phyloP scores from a whole-genome alignment of 2,797 vertebrate species.

The Poeciliopsis presidionis region DNA sequence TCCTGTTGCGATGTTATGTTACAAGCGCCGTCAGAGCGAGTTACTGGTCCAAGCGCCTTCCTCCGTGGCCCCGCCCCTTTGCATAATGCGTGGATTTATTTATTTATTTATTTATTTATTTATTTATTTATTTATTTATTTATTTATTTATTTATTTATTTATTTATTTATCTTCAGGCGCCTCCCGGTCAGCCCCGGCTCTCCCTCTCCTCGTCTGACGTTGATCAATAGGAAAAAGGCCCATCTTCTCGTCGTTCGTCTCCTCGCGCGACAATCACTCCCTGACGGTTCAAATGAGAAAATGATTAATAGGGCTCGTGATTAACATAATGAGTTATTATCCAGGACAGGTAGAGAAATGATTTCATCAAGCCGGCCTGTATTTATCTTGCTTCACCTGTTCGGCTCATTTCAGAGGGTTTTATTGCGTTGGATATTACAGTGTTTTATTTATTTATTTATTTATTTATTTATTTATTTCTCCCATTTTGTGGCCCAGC shows the following conservation, averaged over 20 bases:
- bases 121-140: conserved; percentile 11
- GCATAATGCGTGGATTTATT: conserved; percentile 34
- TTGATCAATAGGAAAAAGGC: conserved; percentile 70
- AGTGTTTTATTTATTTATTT: conserved; percentile 29
- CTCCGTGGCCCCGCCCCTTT: conserved; percentile 28
- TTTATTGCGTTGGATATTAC: conserved; percentile 70
- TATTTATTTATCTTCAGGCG: conserved; percentile 8
- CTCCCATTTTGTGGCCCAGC: conserved; percentile 43
- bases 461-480: too few relatives aligned
- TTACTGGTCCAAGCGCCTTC: conserved; percentile 39
- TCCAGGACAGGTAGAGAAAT: conserved; percentile 78
- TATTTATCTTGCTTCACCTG: conserved; percentile 78
- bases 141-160: not conserved
- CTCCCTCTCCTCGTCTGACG: conserved; percentile 36
- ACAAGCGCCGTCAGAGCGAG: conserved; percentile 47
- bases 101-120: conserved; percentile 13
- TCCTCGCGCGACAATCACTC: conserved; percentile 69
- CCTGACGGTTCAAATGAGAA: conserved; percentile 79
- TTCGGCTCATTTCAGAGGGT: conserved; percentile 68
- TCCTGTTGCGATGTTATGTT: conserved; percentile 63
- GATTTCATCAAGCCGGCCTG: conserved; percentile 77
- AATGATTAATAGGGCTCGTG: conserved; percentile 76
- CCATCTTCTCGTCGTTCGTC: conserved; percentile 61
- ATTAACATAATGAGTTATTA: conserved; percentile 81
- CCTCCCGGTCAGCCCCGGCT: conserved; percentile 13